Percentiles rank a stretch among this genome's conserved stretches.
phyloP scores from a whole-genome alignment of 2,113 vertebrate genomes.

The Corydoras sp. region DNA sequence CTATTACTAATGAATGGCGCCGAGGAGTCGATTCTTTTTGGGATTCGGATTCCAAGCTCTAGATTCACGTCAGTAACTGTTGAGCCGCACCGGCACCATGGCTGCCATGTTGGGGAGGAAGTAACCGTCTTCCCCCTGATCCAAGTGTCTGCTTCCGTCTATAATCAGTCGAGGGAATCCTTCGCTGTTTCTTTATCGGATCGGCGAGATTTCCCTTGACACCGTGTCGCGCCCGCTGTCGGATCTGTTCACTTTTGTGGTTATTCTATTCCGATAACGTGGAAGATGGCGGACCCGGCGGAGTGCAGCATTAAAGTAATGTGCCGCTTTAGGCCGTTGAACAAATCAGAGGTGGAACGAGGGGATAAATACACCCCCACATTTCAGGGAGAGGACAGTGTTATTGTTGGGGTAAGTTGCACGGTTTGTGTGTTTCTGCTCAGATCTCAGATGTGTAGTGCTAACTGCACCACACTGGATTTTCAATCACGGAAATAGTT shows the following conservation, averaged over 20 bases:
- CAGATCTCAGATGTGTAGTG: neutral
- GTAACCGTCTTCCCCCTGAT: neutral
- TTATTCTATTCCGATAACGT: constrained; percentile 5
- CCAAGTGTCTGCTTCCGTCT: neutral
- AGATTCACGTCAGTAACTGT: neutral
- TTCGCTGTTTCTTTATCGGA: neutral
- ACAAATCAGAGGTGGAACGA: constrained; percentile 78
- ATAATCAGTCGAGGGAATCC: neutral
- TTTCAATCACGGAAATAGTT: neutral
- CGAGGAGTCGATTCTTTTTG: neutral
- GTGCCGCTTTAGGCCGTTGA: constrained; percentile 91
- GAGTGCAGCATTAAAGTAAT: constrained; percentile 92
- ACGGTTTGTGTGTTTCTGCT: neutral
- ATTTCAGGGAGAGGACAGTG: constrained; percentile 83
- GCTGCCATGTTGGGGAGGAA: constrained; percentile 15
- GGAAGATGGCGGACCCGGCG: constrained; percentile 86
- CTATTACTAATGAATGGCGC: neutral
- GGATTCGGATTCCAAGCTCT: neutral
- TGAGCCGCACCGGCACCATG: constrained; percentile 8
- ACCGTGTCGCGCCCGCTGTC: neutral
- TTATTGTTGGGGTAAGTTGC: constrained; percentile 73
- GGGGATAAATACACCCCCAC: constrained; percentile 87
- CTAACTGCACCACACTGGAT: neutral
- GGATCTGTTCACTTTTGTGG: neutral
- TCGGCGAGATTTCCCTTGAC: neutral